Evolutionary conservation across 2,113 vertebrate genomes (phyloP).

Genomic region (Falco punctatus): DNA sequence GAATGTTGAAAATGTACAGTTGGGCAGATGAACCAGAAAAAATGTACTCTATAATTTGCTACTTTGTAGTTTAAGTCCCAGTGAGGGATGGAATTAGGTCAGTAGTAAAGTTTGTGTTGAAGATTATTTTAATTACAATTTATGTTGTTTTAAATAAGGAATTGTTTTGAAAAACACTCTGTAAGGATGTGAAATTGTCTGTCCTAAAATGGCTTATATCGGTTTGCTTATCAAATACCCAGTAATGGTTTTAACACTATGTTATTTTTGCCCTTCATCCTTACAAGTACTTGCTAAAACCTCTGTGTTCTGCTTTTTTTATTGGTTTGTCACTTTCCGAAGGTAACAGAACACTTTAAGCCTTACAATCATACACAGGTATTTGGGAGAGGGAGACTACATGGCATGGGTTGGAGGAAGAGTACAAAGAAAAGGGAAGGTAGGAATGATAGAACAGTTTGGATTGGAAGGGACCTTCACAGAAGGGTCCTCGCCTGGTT

Average conservation of each 20-base stretch:
- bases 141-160: background rate
- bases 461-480: background rate
- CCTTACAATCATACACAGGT: background rate
- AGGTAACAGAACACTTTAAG: background rate
- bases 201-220: background rate
- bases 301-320: background rate
- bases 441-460: background rate
- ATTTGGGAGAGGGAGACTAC: background rate
- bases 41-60: background rate
- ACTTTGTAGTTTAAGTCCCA: background rate
- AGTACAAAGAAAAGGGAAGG: background rate
- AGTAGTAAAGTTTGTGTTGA: background rate
- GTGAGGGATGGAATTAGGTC: background rate
- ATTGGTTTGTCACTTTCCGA: background rate
- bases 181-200: background rate
- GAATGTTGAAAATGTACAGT: background rate
- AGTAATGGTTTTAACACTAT: background rate
- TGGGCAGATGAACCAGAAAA: background rate
- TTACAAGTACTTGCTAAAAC: background rate
- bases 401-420: accelerated
- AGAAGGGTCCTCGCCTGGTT: background rate
- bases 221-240: background rate
- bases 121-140: background rate
- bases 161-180: background rate
- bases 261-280: background rate